Percentiles rank a stretch among this genome's conserved stretches.
Evolutionary conservation across 2,113 vertebrate genomes (phyloP).

Genomic region (Orthonyx spaldingii): DNA sequence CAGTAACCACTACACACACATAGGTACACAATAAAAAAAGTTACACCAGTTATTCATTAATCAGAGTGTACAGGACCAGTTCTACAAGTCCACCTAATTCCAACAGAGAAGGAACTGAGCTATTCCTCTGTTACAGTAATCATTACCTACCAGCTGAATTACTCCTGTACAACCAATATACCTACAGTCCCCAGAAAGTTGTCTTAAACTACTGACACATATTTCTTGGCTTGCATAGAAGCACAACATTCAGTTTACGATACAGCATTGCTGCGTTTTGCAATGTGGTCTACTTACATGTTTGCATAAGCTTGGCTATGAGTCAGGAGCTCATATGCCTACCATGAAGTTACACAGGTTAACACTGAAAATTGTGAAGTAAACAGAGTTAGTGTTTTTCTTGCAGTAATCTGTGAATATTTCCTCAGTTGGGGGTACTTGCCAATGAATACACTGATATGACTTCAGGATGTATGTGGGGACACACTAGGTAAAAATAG

Average conservation of each 20-base stretch:
- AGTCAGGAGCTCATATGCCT: background rate
- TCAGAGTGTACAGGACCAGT: background rate
- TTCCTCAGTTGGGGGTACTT: background rate
- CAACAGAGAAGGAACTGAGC: background rate
- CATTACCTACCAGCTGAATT: background rate
- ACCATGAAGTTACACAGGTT: background rate
- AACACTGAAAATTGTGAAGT: background rate
- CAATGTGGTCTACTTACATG: background rate
- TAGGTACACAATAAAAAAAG: background rate
- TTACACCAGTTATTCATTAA: slow-evolving; percentile 19
- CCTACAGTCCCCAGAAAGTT: background rate
- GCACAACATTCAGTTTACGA: background rate
- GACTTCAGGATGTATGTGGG: background rate
- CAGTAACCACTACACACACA: slow-evolving; percentile 25
- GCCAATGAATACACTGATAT: background rate
- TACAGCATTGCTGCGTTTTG: background rate
- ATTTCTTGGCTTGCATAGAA: background rate
- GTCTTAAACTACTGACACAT: background rate
- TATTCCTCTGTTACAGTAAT: background rate
- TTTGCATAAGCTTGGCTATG: background rate
- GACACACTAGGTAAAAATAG: background rate
- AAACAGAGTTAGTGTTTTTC: background rate
- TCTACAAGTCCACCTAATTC: background rate
- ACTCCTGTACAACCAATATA: background rate
- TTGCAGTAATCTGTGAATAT: background rate